phyloP scores from a whole-genome alignment of 2,113 vertebrate species.

The Argyrosomus japonicus region DNA sequence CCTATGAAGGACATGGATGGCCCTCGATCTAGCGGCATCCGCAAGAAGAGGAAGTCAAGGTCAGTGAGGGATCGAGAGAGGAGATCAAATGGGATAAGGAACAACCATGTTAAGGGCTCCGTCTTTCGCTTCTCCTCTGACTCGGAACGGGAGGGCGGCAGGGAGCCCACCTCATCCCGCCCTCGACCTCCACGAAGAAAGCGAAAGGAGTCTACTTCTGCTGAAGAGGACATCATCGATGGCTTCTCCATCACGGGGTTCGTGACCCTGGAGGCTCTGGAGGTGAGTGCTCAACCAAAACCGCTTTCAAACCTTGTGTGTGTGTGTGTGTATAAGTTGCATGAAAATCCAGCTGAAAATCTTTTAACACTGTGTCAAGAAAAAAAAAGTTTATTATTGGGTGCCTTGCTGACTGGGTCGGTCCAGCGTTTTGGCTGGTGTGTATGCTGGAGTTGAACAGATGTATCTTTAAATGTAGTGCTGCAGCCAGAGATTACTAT shows the following conservation, averaged over 20 bases:
- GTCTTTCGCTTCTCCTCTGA: constrained; percentile 89
- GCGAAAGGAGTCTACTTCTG: constrained; percentile 91
- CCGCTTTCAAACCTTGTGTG: constrained; percentile 3
- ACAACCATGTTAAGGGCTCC: constrained; percentile 79
- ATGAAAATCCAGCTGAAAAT: background rate
- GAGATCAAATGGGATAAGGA: constrained; percentile 85
- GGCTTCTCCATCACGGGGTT: constrained; percentile 95
- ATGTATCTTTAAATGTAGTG: constrained; percentile 65
- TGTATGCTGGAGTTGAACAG: constrained; percentile 69
- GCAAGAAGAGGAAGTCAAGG: constrained; percentile 93
- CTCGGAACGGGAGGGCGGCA: constrained; percentile 90
- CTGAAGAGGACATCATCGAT: constrained; percentile 96
- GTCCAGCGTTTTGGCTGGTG: constrained; percentile 42
- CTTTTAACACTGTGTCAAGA: constrained; percentile 12
- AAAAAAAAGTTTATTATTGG: constrained; percentile 49
- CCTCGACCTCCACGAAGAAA: constrained; percentile 92
- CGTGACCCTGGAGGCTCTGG: constrained; percentile 92
- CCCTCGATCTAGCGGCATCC: constrained; percentile 90
- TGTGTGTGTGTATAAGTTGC: constrained; percentile 6
- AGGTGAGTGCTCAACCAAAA: constrained; percentile 84
- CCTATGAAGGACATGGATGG: constrained; percentile 89
- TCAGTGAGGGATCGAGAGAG: constrained; percentile 89
- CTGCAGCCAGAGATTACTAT: constrained; percentile 68
- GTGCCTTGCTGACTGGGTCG: constrained; percentile 13
- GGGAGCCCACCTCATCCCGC: constrained; percentile 88